phyloP scores from a whole-genome alignment of 2,113 vertebrate species.

The Siniperca chuatsi region DNA sequence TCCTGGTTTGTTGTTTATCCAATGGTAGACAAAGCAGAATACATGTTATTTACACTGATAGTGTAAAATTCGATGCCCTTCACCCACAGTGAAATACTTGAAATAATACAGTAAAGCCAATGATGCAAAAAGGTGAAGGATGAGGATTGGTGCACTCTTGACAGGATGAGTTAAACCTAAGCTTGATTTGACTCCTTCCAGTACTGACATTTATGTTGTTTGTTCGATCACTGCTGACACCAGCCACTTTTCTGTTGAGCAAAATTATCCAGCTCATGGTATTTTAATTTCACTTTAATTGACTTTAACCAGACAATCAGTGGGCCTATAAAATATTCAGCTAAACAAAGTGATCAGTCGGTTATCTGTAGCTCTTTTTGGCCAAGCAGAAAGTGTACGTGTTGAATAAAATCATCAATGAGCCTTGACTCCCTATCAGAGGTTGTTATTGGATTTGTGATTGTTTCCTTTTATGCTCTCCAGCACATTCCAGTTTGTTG shows the following conservation, averaged over 20 bases:
- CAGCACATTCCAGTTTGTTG: not conserved
- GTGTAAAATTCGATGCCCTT: constrained; percentile 11
- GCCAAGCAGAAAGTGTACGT: not conserved
- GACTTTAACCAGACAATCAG: constrained; percentile 37
- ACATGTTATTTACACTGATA: constrained; percentile 38
- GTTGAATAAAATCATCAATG: not conserved
- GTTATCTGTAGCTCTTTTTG: not conserved
- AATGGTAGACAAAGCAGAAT: constrained; percentile 29
- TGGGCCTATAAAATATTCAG: constrained; percentile 27
- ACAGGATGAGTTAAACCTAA: not conserved
- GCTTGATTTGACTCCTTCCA: not conserved
- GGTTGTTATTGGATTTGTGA: constrained; percentile 18
- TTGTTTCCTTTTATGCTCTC: not conserved
- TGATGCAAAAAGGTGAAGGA: not conserved
- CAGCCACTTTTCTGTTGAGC: not conserved
- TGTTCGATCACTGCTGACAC: not conserved
- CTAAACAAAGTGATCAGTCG: not conserved
- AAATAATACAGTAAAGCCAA: constrained; percentile 13
- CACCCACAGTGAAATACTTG: constrained; percentile 15
- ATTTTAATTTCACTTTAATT: constrained; percentile 37
- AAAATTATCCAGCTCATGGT: not conserved
- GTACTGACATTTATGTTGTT: not conserved
- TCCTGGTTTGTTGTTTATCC: constrained; percentile 37
- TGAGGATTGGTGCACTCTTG: not conserved
- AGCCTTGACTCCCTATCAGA: not conserved